Conservation (phyloP, 2,888 invertebrate species). For the Drosophila bunnanda region DNA sequence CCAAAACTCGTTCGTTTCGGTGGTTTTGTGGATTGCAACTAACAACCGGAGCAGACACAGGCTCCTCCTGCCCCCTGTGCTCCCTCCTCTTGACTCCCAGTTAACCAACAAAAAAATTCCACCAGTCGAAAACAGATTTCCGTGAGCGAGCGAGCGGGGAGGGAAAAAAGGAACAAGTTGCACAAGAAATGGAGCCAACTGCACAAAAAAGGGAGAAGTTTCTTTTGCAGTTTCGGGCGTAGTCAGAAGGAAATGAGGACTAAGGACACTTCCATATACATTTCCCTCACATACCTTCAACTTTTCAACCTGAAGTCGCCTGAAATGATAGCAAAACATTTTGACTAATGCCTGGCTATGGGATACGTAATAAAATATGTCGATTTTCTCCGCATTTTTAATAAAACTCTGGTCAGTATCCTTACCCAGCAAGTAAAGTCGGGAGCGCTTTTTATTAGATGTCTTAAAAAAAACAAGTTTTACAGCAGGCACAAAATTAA, state of each 20-base stretch:
- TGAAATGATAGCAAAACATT: background rate
- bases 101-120: constrained; percentile 53
- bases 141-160: constrained; percentile 1
- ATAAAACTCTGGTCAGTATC: background rate
- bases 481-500: too few relatives aligned
- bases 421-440: too few relatives aligned
- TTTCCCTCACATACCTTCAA: background rate
- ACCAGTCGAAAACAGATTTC: constrained; percentile 71
- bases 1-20: constrained; percentile 45
- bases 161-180: constrained; percentile 25
- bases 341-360: background rate
- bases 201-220: constrained; percentile 6
- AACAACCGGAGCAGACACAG: constrained; percentile 34
- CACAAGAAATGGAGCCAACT: constrained; percentile 26
- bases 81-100: background rate
- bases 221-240: constrained; percentile 21
- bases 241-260: constrained; percentile 6
- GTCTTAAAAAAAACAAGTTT: too few relatives aligned
- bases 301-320: background rate
- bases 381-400: too few relatives aligned
- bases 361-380: background rate
- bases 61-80: background rate
- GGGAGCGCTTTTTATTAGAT: too few relatives aligned
- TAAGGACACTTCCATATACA: constrained; percentile 12
- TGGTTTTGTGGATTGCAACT: constrained; percentile 59